phyloP scores from a whole-genome alignment of 2,113 vertebrate genomes.

The Sakesphorus luctuosus region DNA sequence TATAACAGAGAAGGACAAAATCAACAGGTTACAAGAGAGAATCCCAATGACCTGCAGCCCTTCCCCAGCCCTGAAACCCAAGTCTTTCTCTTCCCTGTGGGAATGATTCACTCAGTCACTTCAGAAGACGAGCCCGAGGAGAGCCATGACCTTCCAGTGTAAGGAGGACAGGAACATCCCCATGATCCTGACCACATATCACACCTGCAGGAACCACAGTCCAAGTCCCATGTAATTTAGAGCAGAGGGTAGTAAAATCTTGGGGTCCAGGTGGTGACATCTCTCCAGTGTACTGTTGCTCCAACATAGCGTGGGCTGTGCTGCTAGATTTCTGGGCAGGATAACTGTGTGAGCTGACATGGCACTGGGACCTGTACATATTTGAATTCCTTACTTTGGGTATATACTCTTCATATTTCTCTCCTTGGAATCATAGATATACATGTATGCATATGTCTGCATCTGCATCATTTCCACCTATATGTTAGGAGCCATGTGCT shows the following conservation, averaged over 20 bases:
- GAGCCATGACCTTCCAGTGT: background rate
- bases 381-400: background rate
- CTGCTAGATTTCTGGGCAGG: background rate
- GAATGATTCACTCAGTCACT: fast-evolving
- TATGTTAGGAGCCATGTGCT: background rate
- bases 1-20: background rate
- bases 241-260: background rate
- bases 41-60: background rate
- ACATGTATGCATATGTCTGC: background rate
- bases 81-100: fast-evolving
- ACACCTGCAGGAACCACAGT: background rate
- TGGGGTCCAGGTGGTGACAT: background rate
- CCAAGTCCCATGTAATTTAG: background rate
- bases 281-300: background rate
- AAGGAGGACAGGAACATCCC: background rate
- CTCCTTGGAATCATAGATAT: background rate
- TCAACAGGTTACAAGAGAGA: background rate
- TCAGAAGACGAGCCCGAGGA: background rate
- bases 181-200: background rate
- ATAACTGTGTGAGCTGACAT: background rate
- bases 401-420: background rate
- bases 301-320: background rate
- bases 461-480: background rate
- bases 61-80: background rate
- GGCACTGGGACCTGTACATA: background rate